Base-by-base conservation (phyloP, 2,888 invertebrate species). In the Cerastis leucographa region DNA sequence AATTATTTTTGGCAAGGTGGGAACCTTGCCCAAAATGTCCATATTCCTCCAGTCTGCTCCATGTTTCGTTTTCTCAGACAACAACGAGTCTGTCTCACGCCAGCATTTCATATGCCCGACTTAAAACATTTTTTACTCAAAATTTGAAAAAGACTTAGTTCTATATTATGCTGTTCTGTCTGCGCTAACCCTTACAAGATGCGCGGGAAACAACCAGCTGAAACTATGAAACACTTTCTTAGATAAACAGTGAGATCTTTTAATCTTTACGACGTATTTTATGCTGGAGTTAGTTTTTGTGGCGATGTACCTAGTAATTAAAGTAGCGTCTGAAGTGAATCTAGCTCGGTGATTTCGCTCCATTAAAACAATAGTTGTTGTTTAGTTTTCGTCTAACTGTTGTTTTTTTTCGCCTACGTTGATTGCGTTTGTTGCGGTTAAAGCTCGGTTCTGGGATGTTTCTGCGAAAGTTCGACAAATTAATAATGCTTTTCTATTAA, bases 161-260 rank as follows among this genome's bases (percentile, higher is more conserved):
- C 42, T n/a, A 4, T 17, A 19, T 42, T n/a, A 17, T 25, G 8
- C 8, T 4, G 42, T 12, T 64, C 42, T 42, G 42, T 64, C 42
- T 64, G n/a, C 17, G n/a, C n/a, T 42, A 6, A 64, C 42, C 42
- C 14, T 62, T 7, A 71, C 54, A 76, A 83, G 73, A 65, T 61
- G 72, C 64, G 66, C 71, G 62, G 61, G 66, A 73, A 65, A 44
- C 44, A 46, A 54, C 71, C 83, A 72, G 71, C 51, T 81, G 70
- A 67, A 70, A 80, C 69, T 75, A 66, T 80, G 80, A 46, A 77
- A 73, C 71, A 77, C 70, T 80, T 51, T 74, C 61, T 78, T 70
- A 62, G 29, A 70, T 80, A 73, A 73, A 76, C 70, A 81, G 49
- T 59, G 62, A 42, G 64, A 76, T 78, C 77, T 74, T 77, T 78